These are phyloP conservation scores for Gila orcuttii DNA, from an alignment of 2,113 vertebrate species.

Conservation along the genomic window DNA sequence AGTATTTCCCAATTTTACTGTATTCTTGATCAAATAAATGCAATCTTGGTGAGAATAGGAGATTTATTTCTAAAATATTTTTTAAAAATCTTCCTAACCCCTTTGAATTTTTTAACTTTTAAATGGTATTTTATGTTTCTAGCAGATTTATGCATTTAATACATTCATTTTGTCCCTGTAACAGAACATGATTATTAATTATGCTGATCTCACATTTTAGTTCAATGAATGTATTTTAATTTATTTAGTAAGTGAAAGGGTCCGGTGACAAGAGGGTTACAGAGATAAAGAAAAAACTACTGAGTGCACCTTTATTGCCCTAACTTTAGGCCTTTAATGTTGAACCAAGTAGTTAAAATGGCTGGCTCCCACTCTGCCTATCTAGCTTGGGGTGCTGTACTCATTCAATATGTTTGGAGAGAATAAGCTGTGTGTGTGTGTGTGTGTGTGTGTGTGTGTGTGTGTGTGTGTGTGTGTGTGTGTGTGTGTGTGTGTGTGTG, in stretches of 20 bases:
- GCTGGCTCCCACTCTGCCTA: not conserved
- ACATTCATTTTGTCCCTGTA: not conserved
- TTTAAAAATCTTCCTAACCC: too few relatives aligned
- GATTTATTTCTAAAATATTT: too few relatives aligned
- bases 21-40: too few relatives aligned
- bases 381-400: not conserved
- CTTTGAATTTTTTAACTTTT: too few relatives aligned
- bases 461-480: not conserved
- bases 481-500: not conserved
- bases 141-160: not conserved
- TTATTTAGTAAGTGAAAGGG: not conserved
- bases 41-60: too few relatives aligned
- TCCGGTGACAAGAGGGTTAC: not conserved
- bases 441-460: not conserved
- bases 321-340: not conserved
- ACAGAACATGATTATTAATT: too few relatives aligned
- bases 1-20: too few relatives aligned
- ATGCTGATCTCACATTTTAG: too few relatives aligned
- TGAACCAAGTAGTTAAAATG: not conserved
- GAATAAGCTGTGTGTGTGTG: not conserved
- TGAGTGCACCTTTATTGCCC: not conserved
- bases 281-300: not conserved
- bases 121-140: not conserved
- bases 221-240: not conserved
- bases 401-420: constrained; percentile 28